These are phyloP conservation scores for Dastarcus helophoroides DNA, from an alignment of 2,888 invertebrate genomes.

Conservation along the genomic window DNA sequence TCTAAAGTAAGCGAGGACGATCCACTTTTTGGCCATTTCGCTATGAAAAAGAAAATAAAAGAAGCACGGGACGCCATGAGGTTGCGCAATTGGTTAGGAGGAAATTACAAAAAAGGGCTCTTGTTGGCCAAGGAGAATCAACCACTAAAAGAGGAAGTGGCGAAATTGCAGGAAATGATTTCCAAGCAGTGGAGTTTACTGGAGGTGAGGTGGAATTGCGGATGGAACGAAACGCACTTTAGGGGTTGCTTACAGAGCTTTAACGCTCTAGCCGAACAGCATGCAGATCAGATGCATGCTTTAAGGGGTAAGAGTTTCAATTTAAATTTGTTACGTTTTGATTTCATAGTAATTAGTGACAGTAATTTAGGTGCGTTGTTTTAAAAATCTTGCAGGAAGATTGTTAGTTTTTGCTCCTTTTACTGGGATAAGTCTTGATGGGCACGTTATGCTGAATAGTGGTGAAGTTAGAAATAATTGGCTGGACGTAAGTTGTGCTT, in stretches of 20 bases:
- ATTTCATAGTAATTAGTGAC: no score
- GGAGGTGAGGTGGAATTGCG: constrained; percentile 66
- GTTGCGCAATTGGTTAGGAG: constrained; percentile 56
- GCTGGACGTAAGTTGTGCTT: constrained; percentile 61
- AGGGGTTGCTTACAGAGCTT: constrained; percentile 83
- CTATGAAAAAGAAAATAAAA: constrained; percentile 40
- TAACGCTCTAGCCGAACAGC: constrained; percentile 60
- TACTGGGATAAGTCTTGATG: constrained; percentile 84
- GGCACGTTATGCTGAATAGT: constrained; percentile 80
- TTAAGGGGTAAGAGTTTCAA: constrained; percentile 48
- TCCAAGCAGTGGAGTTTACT: constrained; percentile 45
- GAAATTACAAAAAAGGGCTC: constrained; percentile 53
- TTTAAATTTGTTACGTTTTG: no score
- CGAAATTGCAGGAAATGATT: constrained; percentile 49
- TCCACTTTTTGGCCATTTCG: constrained; percentile 41
- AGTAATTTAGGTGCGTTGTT: no score
- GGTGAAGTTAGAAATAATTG: constrained; percentile 90
- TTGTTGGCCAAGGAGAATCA: constrained; percentile 36
- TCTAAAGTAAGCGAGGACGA: constrained; percentile 38
- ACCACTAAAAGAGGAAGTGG: constrained; percentile 64
- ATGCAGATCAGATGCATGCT: constrained; percentile 56
- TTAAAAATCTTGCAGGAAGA: constrained; percentile 45
- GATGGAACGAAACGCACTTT: constrained; percentile 82
- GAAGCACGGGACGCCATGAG: constrained; percentile 30
- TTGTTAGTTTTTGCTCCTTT: constrained; percentile 78